These are phyloP conservation scores for Myiozetetes cayanensis DNA, from an alignment of 2,113 vertebrate species.

Conservation along the genomic window DNA sequence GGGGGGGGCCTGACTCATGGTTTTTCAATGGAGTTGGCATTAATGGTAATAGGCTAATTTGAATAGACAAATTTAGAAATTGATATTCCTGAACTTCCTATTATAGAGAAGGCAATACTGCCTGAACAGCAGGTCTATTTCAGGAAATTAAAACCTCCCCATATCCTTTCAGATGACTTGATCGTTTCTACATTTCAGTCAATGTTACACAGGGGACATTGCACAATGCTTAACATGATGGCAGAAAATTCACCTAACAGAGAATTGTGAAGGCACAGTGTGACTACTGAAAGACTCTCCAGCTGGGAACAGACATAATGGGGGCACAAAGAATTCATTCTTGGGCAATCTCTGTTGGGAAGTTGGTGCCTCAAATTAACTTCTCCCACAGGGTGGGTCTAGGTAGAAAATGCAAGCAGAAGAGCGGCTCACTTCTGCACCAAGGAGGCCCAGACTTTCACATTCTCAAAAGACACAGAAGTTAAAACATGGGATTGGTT, in stretches of 20 bases:
- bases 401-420: not conserved
- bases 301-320: slow-evolving; percentile 44
- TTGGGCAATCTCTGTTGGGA: slow-evolving; percentile 17
- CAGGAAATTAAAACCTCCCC: slow-evolving; percentile 63
- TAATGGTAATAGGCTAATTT: slow-evolving; percentile 60
- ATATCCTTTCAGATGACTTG: slow-evolving; percentile 65
- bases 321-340: slow-evolving; percentile 38
- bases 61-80: slow-evolving; percentile 65
- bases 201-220: slow-evolving; percentile 62
- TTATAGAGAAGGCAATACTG: slow-evolving; percentile 59
- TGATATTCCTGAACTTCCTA: slow-evolving; percentile 68
- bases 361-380: slow-evolving; percentile 16
- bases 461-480: not conserved
- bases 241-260: slow-evolving; percentile 58
- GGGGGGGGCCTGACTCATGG: not conserved
- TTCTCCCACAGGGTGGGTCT: not conserved
- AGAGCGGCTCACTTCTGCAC: not conserved
- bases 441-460: not conserved
- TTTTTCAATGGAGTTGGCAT: slow-evolving; percentile 51
- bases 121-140: slow-evolving; percentile 68
- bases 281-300: slow-evolving; percentile 14
- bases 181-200: slow-evolving; percentile 58
- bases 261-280: not conserved
- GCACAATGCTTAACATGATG: slow-evolving; percentile 32
- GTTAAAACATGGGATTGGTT: not conserved